Evolutionary conservation across 2,888 invertebrate genomes (phyloP).

Genomic region (Drosophila neonasuta): DNA sequence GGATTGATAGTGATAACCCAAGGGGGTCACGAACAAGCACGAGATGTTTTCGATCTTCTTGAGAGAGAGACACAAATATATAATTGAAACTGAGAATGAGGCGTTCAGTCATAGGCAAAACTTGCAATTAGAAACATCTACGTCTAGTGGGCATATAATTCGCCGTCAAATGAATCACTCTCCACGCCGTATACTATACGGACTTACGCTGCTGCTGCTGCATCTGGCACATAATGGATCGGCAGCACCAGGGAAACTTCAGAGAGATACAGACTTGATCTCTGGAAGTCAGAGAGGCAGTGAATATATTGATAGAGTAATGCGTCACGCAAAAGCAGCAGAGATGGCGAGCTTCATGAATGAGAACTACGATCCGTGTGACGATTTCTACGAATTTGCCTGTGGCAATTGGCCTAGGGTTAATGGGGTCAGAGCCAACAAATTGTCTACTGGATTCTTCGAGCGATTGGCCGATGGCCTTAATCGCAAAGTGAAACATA

Average conservation of each 20-base stretch:
- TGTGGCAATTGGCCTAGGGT: conserved; percentile 76
- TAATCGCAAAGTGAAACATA: conserved; percentile 59
- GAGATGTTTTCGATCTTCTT: conserved; percentile 1
- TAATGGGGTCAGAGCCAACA: conserved; percentile 61
- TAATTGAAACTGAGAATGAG: neutral
- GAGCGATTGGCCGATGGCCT: conserved; percentile 65
- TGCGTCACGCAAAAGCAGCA: conserved; percentile 66
- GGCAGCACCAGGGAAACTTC: conserved; percentile 2
- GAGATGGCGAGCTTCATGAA: conserved; percentile 75
- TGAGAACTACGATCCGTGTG: conserved; percentile 70
- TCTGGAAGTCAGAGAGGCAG: neutral
- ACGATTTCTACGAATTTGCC: conserved; percentile 78
- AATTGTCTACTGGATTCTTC: conserved; percentile 71
- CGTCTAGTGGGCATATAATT: conserved; percentile 11
- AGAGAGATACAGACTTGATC: conserved; percentile 8
- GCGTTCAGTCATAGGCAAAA: conserved; percentile 20
- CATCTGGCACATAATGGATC: neutral
- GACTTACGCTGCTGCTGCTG: conserved; percentile 9
- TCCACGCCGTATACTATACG: conserved; percentile 16
- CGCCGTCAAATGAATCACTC: conserved; percentile 6
- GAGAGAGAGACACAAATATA: neutral
- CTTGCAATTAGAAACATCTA: conserved; percentile 18
- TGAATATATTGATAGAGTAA: conserved; percentile 27
- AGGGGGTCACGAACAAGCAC: conserved; percentile 21
- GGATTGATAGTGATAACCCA: conserved; percentile 37